phyloP scores from a whole-genome alignment of 2,888 invertebrate species.

The Tortrix viridana region DNA sequence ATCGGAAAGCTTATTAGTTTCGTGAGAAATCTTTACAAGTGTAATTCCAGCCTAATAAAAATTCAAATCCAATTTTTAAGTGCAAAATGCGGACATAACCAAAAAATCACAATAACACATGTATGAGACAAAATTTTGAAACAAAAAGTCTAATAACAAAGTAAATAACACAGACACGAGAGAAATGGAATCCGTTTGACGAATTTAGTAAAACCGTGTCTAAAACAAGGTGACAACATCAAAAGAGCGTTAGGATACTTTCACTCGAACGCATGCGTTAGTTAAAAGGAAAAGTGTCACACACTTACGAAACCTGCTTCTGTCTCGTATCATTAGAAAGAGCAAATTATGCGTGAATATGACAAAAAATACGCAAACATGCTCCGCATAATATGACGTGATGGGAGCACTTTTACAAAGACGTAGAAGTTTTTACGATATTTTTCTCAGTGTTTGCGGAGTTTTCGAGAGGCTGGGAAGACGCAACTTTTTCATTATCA shows the following conservation, averaged over 20 bases:
- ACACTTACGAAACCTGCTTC: slow-evolving; percentile 54
- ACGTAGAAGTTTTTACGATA: slow-evolving; percentile 33
- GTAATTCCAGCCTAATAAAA: too few relatives aligned
- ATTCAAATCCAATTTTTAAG: too few relatives aligned
- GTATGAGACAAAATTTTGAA: not conserved
- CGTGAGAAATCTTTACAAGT: too few relatives aligned
- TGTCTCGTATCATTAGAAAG: slow-evolving; percentile 47
- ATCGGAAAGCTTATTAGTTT: too few relatives aligned
- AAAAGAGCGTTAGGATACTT: slow-evolving; percentile 51
- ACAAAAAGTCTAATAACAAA: slow-evolving; percentile 10
- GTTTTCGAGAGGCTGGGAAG: slow-evolving; percentile 30
- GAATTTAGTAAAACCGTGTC: slow-evolving; percentile 27
- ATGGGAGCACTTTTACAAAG: slow-evolving; percentile 37
- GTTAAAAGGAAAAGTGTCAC: slow-evolving; percentile 70
- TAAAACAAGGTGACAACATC: slow-evolving; percentile 45
- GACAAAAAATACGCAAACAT: slow-evolving; percentile 35
- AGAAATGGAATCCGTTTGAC: slow-evolving; percentile 18
- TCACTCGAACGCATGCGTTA: slow-evolving; percentile 46
- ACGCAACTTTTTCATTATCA: slow-evolving; percentile 35
- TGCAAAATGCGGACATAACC: too few relatives aligned
- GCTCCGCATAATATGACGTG: slow-evolving; percentile 24
- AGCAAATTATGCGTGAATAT: slow-evolving; percentile 42
- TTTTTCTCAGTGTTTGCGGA: slow-evolving; percentile 26
- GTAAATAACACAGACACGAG: slow-evolving; percentile 3
- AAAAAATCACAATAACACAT: not conserved